Evolutionary conservation across 2,113 vertebrate genomes (phyloP).

Genomic region (Oreochromis spilurus): DNA sequence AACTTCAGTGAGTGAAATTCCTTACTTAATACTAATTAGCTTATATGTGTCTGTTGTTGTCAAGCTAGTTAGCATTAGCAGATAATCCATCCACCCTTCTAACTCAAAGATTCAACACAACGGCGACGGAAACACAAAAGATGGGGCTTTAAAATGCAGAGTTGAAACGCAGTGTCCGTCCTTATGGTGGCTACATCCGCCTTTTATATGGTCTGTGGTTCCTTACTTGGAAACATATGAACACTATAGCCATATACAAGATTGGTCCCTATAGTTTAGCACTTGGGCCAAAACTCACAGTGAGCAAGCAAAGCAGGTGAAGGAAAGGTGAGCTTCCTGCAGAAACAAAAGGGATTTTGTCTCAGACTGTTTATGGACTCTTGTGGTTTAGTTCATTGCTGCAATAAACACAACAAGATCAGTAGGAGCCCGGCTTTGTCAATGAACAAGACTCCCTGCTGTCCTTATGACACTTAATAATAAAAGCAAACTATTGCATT

Average conservation of each 20-base stretch:
- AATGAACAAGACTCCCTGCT: background rate
- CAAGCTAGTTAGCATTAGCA: background rate
- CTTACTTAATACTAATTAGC: background rate
- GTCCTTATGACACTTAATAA: background rate
- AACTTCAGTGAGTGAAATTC: background rate
- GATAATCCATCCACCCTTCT: background rate
- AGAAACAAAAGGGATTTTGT: background rate
- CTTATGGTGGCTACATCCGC: background rate
- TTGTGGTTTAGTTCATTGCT: background rate
- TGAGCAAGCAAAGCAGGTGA: background rate
- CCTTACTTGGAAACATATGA: background rate
- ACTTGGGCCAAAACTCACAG: background rate
- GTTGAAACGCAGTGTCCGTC: background rate
- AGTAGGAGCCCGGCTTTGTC: background rate
- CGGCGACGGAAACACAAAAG: background rate
- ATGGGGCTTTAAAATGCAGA: background rate
- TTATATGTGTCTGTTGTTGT: background rate
- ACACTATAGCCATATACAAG: background rate
- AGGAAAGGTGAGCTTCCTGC: background rate
- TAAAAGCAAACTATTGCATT: background rate
- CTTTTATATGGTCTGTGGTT: background rate
- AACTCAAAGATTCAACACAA: rapidly evolving
- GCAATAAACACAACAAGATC: background rate
- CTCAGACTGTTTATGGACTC: background rate
- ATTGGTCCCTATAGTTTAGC: background rate